A percentile compares a stretch with the other conserved stretches of the same genome.
Evolutionary conservation across 2,888 invertebrate species (phyloP).

Genomic region (Nemotelus nigrinus): DNA sequence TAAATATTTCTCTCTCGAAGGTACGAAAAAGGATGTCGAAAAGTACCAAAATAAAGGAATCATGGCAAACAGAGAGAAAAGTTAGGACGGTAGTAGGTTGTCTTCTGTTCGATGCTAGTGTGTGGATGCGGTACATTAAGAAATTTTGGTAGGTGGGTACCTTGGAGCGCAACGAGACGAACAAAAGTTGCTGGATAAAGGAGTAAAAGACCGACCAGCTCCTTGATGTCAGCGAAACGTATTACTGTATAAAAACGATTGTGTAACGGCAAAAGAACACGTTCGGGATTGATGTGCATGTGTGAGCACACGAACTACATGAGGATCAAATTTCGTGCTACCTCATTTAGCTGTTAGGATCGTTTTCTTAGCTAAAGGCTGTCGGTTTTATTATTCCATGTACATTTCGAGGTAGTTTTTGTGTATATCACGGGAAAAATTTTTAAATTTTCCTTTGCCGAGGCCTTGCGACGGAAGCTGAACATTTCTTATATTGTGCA

Average conservation of each 20-base stretch:
- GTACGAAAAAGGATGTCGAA: slow-evolving; percentile 45
- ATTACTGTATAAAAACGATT: slow-evolving; percentile 20
- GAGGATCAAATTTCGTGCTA: slow-evolving; percentile 44
- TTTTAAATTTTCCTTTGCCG: background rate
- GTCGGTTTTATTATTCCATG: background rate
- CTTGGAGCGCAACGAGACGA: background rate
- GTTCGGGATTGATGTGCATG: slow-evolving; percentile 44
- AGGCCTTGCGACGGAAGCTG: background rate
- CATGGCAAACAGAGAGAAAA: slow-evolving; percentile 9
- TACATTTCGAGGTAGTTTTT: background rate
- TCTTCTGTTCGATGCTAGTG: background rate
- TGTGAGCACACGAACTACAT: slow-evolving; percentile 34
- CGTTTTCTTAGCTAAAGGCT: slow-evolving; percentile 25
- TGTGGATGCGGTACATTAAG: slow-evolving; percentile 11
- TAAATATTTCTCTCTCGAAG: slow-evolving; percentile 38
- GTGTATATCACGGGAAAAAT: background rate
- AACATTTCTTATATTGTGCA: too few species aligned
- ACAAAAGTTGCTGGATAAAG: slow-evolving; percentile 13
- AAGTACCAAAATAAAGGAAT: slow-evolving; percentile 39
- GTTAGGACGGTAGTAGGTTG: slow-evolving; percentile 3
- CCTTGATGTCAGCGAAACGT: background rate
- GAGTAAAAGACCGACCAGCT: background rate
- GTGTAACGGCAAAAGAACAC: slow-evolving; percentile 25
- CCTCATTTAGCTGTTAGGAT: slow-evolving; percentile 33
- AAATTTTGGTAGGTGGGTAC: background rate